Base-by-base conservation (phyloP, 2,113 vertebrate species). In the Sinocyclocheilus rhinocerous region DNA sequence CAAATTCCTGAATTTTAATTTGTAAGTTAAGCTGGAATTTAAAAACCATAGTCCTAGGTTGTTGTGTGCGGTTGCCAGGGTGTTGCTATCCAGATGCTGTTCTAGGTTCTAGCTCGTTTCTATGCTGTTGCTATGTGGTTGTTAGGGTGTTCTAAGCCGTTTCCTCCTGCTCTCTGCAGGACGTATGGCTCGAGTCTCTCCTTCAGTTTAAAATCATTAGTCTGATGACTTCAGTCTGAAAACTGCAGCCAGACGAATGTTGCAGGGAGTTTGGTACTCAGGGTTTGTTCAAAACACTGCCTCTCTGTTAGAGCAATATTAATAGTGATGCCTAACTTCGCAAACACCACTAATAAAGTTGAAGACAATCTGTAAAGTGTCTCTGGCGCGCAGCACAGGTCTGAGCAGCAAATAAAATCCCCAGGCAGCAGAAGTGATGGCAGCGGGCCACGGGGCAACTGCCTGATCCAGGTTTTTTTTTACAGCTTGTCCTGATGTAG, bases 311-410 rank as follows among this genome's bases (percentile, higher is more conserved):
- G 4, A 73, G 72, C 39, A 7, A n/a, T 13, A 48, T 75, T 45
- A 73, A 45, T 45, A 75, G 39, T 45, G 72, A 75, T 4, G 11
- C 72, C 24, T 75, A 75, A 45, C 36, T 15, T 75, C 45, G 39
- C 39, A 24, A 75, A 75, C 11, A 45, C 10, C 39, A 15, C 11
- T n/a, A 75, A 24, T 75, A 15, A 13, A 75, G 72, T 22, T 45
- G 39, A 75, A 75, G 72, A 75, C 39, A 45, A 48, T 77, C 16
- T 77, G 50, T 57, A 57, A 29, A 77, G 4, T 57, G 76, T 77
- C 26, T 57, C 26, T 33, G 39, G 36, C 20, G 20, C 10, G 1
- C 57, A 59, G 18, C 18, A 22, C 18, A 11, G 69, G 69, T 50
- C 42, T 76, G 22, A 52, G 24, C 50, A 26, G 73, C 73, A 26